Evolutionary conservation across 2,113 vertebrate species (phyloP).

Genomic region (Orthonyx spaldingii): DNA sequence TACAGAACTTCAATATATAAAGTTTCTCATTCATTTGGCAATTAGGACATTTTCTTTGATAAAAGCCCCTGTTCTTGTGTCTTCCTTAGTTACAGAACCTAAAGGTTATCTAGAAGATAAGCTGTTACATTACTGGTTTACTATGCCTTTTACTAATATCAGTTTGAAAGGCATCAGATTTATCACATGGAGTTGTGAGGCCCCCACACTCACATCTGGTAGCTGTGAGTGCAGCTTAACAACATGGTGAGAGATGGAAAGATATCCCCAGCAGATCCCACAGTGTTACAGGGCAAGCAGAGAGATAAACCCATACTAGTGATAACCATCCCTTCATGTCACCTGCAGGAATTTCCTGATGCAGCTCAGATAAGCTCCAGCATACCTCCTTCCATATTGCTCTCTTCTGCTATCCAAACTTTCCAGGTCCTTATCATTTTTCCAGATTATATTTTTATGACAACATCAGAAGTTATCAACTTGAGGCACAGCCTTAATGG

Average conservation of each 20-base stretch:
- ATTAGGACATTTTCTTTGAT: neutral
- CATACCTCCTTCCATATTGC: neutral
- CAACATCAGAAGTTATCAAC: neutral
- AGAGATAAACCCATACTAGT: neutral
- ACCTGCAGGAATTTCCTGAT: neutral
- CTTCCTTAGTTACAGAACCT: neutral
- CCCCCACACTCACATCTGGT: neutral
- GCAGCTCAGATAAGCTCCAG: neutral
- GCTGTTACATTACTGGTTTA: neutral
- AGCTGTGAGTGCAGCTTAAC: neutral
- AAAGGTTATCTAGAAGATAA: neutral
- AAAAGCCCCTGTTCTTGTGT: neutral
- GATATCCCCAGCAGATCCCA: neutral
- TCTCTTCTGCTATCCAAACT: neutral
- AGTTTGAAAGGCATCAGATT: neutral
- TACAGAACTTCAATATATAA: neutral
- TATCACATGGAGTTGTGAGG: neutral
- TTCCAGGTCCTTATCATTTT: neutral
- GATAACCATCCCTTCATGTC: neutral
- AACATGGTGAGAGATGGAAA: fast-evolving
- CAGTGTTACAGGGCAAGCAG: neutral
- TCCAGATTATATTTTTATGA: neutral
- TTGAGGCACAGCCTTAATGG: neutral
- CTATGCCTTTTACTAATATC: neutral
- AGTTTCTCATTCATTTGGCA: neutral